Evolutionary conservation across 2,888 invertebrate species (phyloP), one percentile per base, ranked within the genome.

Genomic region (Odontocerum albicorne): DNA sequence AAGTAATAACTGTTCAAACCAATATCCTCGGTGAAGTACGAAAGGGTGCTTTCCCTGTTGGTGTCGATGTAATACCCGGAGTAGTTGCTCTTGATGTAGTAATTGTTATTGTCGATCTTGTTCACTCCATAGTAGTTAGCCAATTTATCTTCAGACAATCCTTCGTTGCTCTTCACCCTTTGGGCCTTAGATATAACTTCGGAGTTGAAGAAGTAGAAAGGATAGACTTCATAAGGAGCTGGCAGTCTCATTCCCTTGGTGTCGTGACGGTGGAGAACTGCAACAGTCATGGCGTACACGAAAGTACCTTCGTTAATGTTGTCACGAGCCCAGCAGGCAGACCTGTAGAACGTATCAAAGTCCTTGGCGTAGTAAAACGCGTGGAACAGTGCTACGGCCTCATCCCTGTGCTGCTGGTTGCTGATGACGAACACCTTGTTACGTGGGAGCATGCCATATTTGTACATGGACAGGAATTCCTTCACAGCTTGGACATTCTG

Each of bases 181-280:
- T 84, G 78, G 1, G 84, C 87, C 65, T 85, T 81, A 65, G 84
- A 81, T 63, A 90, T 84, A 64, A 87, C 77, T 65, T 87, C 82
- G 64, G 82, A 74, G 71, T 86, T 85, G 67, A 88, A 84, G 77
- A 88, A 90, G 72, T 84, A 82, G 69, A 87, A 83, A 2, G 91
- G 91, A 72, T 84, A 82, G 68, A 90, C 81, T 72, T 91, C 91
- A 67, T 90, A 90, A 38, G 84, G 81, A 19, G 88, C 81, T 17
- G 90, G 90, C 17, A 90, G 69, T 38, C 81, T 75, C 62, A 90
- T 73, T 42, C 85, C 86, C 55, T 77, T 74, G 69, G 83, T 82
- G 66, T 89, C 88, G 6, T 70, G 67, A 44, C 87, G 81, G 68
- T 88, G 87, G 68, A 86, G 79, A 44, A 87, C 75, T 57, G 88